Base-by-base conservation (phyloP, 2,113 vertebrate genomes). In the Clarias macrocephalus region DNA sequence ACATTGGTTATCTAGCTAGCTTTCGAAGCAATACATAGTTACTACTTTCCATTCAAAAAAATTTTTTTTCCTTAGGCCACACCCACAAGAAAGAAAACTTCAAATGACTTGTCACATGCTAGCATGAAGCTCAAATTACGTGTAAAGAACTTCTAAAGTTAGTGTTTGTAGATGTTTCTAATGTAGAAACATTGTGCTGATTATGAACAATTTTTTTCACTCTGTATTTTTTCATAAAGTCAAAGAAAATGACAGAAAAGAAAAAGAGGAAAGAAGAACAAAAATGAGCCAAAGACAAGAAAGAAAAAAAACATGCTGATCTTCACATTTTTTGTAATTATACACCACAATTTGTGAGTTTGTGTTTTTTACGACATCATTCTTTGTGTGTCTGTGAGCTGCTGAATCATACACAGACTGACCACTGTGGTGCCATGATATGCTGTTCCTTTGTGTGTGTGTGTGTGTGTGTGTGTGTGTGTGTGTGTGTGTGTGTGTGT, bases 371-470 rank as follows among this genome's bases (percentile, higher is more conserved):
- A 56, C 19, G 13, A 28, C 23, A 68, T 84, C 28, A 72, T 57
- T 56, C 52, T 56, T 63, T 54, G 57, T 66, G 28, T 80, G 52
- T 88, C 84, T 80, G 80, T 54, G 54, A 33, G 9, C 3, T 85
- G 82, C 82, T 68, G 88, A 87, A 86, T 89, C 88, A 89, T 87
- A 63, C 81, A 65, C 80, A 84, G 68, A 72, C 77, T 89, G 86
- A 85, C 85, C 88, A 80, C 73, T 86, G 88, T 59, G 82, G 83
- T 66, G 63, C 54, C 15, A n/a, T 83, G 60, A 68, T 75, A 59
- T 80, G n/a, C 52, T 23, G 66, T 37, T 56, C 3, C 15, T 60
- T 42, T 77, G 48, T 70, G 73, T 70, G 33, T 80, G 48, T 77
- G 48, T 70, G 73, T 70, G 33, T 80, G 48, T 72, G 33, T 80